Evolutionary conservation across 2,888 invertebrate genomes (phyloP).

Genomic region (Scaptomyza reducta): DNA sequence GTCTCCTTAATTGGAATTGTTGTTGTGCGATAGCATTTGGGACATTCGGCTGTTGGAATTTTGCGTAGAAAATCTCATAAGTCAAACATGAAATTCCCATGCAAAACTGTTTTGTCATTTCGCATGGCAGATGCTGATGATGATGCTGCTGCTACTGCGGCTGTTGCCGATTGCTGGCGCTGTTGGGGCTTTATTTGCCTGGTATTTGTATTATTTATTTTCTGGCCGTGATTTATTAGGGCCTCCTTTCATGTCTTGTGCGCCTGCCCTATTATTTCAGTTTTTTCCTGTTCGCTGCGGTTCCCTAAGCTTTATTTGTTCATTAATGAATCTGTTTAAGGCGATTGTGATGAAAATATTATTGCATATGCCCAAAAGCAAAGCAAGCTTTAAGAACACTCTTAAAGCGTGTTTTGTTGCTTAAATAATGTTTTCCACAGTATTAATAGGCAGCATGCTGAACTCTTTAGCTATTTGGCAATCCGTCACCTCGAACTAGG

Average conservation of each 20-base stretch:
- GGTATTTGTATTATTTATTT: slow-evolving; percentile 70
- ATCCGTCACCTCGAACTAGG: slow-evolving; percentile 39
- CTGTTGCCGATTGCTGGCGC: neutral
- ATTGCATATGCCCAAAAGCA: slow-evolving; percentile 9
- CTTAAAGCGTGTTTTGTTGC: slow-evolving; percentile 26
- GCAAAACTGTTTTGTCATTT: slow-evolving; percentile 74
- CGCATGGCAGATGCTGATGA: slow-evolving; percentile 6
- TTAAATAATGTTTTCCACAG: slow-evolving; percentile 18
- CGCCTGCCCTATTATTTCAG: slow-evolving; percentile 11
- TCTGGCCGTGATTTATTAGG: slow-evolving; percentile 71
- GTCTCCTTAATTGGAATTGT: neutral
- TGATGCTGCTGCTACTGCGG: neutral
- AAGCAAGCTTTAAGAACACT: neutral
- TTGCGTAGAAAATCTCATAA: slow-evolving; percentile 75
- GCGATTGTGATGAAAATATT: slow-evolving; percentile 16
- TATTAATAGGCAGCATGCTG: slow-evolving; percentile 37
- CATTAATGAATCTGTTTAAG: slow-evolving; percentile 64
- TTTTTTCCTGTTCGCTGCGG: slow-evolving; percentile 17
- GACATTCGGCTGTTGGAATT: slow-evolving; percentile 55
- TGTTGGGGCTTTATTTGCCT: slow-evolving; percentile 40
- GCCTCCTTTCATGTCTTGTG: slow-evolving; percentile 31
- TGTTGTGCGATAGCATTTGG: slow-evolving; percentile 14
- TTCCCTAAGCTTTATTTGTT: slow-evolving; percentile 75
- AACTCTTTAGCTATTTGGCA: slow-evolving; percentile 55
- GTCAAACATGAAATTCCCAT: slow-evolving; percentile 71